Evolutionary conservation across 1,140 invertebrate genomes (phyloP).

Genomic region (Lepeophtheirus salmonis): DNA sequence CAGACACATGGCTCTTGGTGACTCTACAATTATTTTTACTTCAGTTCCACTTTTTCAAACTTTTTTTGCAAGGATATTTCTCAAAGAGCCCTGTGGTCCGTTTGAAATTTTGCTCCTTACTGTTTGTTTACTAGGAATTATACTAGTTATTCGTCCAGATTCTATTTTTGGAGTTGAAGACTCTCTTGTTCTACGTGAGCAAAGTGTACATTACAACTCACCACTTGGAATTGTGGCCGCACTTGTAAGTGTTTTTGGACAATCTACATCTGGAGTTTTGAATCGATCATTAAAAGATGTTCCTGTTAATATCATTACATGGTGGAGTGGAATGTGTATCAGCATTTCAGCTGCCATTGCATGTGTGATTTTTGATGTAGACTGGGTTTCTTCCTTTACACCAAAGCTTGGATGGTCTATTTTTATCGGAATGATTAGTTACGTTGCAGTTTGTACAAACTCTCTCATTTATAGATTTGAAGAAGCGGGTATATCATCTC

Average conservation of each 20-base stretch:
- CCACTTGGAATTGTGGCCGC: neutral
- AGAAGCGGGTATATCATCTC: neutral
- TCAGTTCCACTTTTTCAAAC: constrained; percentile 78
- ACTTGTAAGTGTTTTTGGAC: neutral
- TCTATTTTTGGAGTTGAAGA: constrained; percentile 24
- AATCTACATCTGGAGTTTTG: neutral
- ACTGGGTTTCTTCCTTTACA: neutral
- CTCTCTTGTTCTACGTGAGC: neutral
- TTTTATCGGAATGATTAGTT: neutral
- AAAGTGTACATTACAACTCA: neutral
- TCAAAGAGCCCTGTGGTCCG: constrained; percentile 67
- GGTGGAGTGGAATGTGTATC: neutral
- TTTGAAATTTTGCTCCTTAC: constrained; percentile 62
- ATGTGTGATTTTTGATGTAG: neutral
- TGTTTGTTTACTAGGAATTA: constrained; percentile 58
- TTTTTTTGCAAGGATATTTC: constrained; percentile 64
- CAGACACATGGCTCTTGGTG: constrained; percentile 64
- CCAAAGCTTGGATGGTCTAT: neutral
- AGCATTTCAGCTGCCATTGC: neutral
- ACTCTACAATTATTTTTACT: constrained; percentile 75
- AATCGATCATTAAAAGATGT: neutral
- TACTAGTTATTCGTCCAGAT: constrained; percentile 53
- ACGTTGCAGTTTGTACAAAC: neutral
- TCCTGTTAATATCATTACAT: neutral
- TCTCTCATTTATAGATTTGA: neutral